Evolutionary conservation across 2,113 vertebrate genomes (phyloP), one percentile per base, ranked within the genome.

Genomic region (Cavia porcellus): DNA sequence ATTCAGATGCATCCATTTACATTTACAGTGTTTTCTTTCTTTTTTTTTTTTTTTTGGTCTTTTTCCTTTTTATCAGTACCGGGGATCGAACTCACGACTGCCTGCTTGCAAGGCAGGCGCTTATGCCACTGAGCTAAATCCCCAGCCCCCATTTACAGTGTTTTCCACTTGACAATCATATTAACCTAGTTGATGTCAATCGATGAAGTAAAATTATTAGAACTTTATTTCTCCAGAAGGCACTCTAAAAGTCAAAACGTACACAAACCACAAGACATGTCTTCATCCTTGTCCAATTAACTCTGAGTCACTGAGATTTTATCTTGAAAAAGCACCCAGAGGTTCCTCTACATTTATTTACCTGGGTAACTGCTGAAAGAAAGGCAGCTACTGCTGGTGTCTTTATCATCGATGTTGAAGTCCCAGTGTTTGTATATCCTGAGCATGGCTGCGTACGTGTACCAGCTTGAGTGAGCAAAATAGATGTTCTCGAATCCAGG

Each of bases 321-420:
- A 86, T 85, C 62, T 38, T 45, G 59, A 72, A 84, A 74, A 30
- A 61, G 79, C 70, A 7, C 28, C 52, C n/a, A 47, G 62, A 52
- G 14, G 20, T 38, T 50, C 22, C 61, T 89, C 68, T 86, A 61
- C 38, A 55, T 85, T 12, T 50, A 38, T 12, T 97, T 98, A 99
- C 99, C 99, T 97, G 99, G 99, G 94, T 99, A 99, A 98, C 99
- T 99, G 98, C 99, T 99, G 98, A 99, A 99, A 72, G 99, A 99
- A 47, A 99, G 94, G 68, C 98, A 99, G 35, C 98, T 97, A 2
- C 99, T 99, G 70, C 98, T 98, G 2, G 99, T 98, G 84, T 98
- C 59, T 8, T 98, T 93, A 87, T 99, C 99, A 4, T 59, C 80
- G 94, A 99, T 96, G 32, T 87, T 98, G 97, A 99, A 99, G 97